These are phyloP conservation scores for Hydropotes inermis DNA, from an alignment of 2,113 vertebrate genomes.

Conservation along the genomic window DNA sequence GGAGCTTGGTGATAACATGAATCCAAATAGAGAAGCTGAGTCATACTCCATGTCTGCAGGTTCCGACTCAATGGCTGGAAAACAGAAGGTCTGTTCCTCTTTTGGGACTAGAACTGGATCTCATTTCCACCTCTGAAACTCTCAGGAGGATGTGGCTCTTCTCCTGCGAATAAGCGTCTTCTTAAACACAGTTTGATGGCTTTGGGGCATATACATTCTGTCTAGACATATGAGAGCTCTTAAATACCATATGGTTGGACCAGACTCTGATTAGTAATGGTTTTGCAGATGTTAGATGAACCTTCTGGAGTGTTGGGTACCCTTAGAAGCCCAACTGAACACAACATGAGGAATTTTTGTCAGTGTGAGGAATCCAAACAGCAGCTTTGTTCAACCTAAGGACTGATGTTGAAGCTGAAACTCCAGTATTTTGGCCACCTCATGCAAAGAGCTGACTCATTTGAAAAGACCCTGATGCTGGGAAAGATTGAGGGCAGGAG, in stretches of 20 bases:
- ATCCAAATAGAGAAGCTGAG: slow-evolving; percentile 12
- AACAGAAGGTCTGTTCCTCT: not conserved
- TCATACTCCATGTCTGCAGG: not conserved
- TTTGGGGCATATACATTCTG: slow-evolving; percentile 9
- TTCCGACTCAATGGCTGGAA: not conserved
- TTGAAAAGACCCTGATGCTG: no score
- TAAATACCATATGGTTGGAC: slow-evolving; percentile 11
- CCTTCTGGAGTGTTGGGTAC: not conserved
- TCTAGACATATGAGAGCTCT: slow-evolving; percentile 12
- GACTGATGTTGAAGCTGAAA: no score
- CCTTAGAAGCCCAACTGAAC: not conserved
- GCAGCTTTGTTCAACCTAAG: not conserved
- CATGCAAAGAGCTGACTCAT: no score
- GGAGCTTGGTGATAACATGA: not conserved
- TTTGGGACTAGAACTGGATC: not conserved
- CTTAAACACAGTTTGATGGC: slow-evolving; percentile 1
- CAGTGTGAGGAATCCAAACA: not conserved
- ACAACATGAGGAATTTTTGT: not conserved
- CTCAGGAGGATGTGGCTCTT: slow-evolving; percentile 16
- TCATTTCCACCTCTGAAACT: slow-evolving; percentile 34
- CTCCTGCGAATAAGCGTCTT: slow-evolving; percentile 12
- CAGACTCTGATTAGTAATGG: not conserved
- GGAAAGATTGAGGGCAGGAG: no score
- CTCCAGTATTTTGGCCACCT: no score
- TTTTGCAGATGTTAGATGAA: slow-evolving; percentile 26